Percentiles rank a stretch among this genome's conserved stretches.
These are phyloP conservation scores for Turritopsis rubra DNA, from an alignment of 30 jellyfish, hydroid and myxozoan species.

Conservation along the genomic window DNA sequence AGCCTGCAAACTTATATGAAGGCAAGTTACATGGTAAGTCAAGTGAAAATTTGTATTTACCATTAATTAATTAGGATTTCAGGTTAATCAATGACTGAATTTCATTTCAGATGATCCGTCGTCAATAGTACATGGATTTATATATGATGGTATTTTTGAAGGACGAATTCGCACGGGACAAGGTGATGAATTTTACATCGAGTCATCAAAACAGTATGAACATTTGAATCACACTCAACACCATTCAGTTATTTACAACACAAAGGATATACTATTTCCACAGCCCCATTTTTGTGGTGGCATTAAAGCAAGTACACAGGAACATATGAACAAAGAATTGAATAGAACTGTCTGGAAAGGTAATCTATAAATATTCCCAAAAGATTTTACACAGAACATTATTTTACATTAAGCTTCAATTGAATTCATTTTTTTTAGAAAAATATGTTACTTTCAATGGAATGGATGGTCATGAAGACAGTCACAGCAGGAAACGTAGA, in stretches of 20 bases:
- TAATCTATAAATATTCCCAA: background rate
- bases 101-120: conserved; percentile 46
- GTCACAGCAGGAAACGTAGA: conserved; percentile 27
- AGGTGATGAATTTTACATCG: conserved; percentile 65
- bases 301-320: conserved; percentile 44
- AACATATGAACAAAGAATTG: conserved; percentile 43
- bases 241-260: conserved; percentile 76
- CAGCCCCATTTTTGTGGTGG: conserved; percentile 68
- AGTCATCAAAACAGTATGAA: conserved; percentile 58
- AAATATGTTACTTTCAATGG: conserved; percentile 4
- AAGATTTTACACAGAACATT: too few relatives aligned
- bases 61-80: background rate
- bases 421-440: background rate
- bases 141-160: conserved; percentile 77
- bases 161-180: conserved; percentile 58
- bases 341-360: conserved; percentile 20
- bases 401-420: too few relatives aligned
- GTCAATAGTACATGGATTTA: conserved; percentile 78
- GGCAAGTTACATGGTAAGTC: conserved; percentile 68
- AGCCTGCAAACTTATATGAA: conserved; percentile 68
- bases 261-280: conserved; percentile 50
- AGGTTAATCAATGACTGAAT: background rate
- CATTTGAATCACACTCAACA: conserved; percentile 40
- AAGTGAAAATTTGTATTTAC: background rate
- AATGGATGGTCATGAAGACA: background rate